Evolutionary conservation across 1,140 invertebrate genomes (phyloP).

Genomic region (Whitmania pigra): DNA sequence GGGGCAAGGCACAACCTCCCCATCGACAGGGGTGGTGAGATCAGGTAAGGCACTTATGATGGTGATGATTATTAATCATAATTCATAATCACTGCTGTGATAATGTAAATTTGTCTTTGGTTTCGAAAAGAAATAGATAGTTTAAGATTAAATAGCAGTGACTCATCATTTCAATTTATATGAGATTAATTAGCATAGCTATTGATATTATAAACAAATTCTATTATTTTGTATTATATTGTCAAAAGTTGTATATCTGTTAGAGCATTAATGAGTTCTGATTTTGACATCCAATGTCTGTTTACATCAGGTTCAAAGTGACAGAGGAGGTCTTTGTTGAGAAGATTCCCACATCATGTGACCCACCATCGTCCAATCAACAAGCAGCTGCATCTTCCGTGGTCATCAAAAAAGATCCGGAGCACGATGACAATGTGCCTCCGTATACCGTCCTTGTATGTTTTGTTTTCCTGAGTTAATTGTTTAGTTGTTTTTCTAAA

Average conservation of each 20-base stretch:
- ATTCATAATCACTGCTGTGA: no score
- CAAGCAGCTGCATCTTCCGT: not conserved
- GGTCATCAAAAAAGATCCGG: not conserved
- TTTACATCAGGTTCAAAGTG: slow-evolving; percentile 6
- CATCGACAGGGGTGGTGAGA: slow-evolving; percentile 59
- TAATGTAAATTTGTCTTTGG: no score
- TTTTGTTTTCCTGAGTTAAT: no score
- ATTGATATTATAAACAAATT: no score
- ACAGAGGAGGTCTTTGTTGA: slow-evolving; percentile 1
- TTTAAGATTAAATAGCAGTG: no score
- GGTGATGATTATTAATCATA: not conserved
- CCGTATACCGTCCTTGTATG: not conserved
- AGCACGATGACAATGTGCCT: not conserved
- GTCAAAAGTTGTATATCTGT: no score
- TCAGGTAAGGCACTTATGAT: slow-evolving; percentile 42
- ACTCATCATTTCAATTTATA: no score
- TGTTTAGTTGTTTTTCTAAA: no score
- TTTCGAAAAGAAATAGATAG: no score
- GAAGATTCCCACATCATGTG: not conserved
- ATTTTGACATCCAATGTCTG: not conserved
- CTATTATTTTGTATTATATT: no score
- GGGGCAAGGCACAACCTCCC: slow-evolving; percentile 60
- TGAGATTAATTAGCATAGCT: no score
- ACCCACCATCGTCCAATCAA: not conserved
- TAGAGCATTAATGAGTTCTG: no score